Evolutionary conservation across 2,888 invertebrate genomes (phyloP).

Genomic region (Phengaris alcon): DNA sequence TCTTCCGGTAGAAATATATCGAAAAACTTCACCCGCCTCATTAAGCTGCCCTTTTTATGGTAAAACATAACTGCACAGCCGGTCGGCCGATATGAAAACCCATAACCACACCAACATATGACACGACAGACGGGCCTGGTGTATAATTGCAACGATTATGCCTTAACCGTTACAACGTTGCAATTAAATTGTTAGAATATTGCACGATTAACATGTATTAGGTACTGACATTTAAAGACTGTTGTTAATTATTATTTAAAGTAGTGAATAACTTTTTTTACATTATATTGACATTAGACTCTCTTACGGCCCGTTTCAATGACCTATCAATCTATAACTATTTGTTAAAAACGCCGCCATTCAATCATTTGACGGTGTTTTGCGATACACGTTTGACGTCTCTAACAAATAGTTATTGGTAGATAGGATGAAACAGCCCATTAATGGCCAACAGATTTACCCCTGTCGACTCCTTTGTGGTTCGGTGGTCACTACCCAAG

Average conservation of each 20-base stretch:
- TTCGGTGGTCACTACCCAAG: too few species aligned
- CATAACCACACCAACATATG: slow-evolving; percentile 4
- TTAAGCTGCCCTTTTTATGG: not conserved
- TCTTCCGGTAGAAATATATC: not conserved
- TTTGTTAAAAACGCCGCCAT: too few species aligned
- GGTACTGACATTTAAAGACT: not conserved
- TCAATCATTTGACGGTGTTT: too few species aligned
- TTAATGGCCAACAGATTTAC: too few species aligned
- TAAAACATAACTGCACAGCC: slow-evolving; percentile 6
- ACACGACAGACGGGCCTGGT: slow-evolving; percentile 4
- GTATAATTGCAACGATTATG: not conserved
- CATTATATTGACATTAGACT: not conserved
- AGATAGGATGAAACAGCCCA: too few species aligned
- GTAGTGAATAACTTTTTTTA: not conserved
- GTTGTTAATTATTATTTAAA: not conserved
- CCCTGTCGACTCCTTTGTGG: too few species aligned
- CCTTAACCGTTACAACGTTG: slow-evolving; percentile 2
- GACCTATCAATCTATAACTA: too few species aligned
- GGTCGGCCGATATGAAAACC: not conserved
- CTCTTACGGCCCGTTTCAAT: too few species aligned
- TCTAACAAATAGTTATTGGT: too few species aligned
- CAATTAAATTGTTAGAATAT: slow-evolving; percentile 14
- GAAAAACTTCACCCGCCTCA: not conserved
- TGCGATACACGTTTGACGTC: too few species aligned
- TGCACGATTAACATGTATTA: not conserved